Base-by-base conservation (phyloP, 1,140 invertebrate genomes). In the Rhizoglyphus robini region DNA sequence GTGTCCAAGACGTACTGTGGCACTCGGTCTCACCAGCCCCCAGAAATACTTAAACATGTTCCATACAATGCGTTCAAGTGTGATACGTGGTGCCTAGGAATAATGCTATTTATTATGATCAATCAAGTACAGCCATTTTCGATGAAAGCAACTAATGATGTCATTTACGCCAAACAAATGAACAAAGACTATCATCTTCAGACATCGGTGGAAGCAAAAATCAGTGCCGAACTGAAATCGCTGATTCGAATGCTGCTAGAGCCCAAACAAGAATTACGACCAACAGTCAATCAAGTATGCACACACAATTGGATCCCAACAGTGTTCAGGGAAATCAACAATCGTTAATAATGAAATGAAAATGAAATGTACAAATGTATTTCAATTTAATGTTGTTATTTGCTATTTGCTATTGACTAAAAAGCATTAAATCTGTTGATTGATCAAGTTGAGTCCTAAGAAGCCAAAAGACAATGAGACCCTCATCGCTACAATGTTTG, bases 181-280 rank as follows among this genome's bases (percentile, higher is more conserved):
- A 30, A 29, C 4, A 36, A 36, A 54, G 47, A 67, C 13, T 57
- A 51, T 32, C 63, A 36, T 5, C 51, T 38, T 31, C 59, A 27
- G 18, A 4, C 25, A 13, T 18, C 30, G n/a, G 18, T 47, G 3
- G 49, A 62, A 13, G 23, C 11, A 13, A 25, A 23, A 20, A 1
- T 68, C 5, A 69, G 20, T 23, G 1, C 8, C 0, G 73, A 80
- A 4, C 84, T 85, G 0, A 87, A 88, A 76, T 82, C 80, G 15
- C 81, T 89, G 18, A 83, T 90, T 5, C 78, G 81, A 1, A 82
- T 84, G 60, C 83, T 90, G 67, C 74, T 90, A 8, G 88, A 91
- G 73, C 88, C 88, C 0, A 85, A 89, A 69, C 41, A 88, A 32
- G 84, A 82, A 5, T 74, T 83, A 27, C 80, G 88, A 51, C 75